Percentiles rank a stretch among this genome's conserved stretches.
Conservation (phyloP, 2,113 vertebrate genomes). For the Corythoichthys haematopterus region DNA sequence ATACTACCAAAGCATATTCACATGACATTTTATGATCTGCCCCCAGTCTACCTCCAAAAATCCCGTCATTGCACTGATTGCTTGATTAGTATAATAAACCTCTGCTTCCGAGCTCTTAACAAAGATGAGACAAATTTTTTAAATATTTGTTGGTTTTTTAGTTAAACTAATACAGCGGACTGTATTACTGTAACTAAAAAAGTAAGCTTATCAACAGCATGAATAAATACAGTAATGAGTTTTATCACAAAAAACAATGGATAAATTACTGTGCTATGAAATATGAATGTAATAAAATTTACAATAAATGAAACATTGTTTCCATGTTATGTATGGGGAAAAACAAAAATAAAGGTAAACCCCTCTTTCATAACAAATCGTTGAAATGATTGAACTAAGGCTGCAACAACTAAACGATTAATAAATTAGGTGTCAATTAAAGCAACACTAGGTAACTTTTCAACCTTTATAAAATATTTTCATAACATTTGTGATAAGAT, state of each 20-base stretch:
- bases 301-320: slow-evolving; percentile 6
- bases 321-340: background rate
- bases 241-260: slow-evolving; percentile 24
- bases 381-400: background rate
- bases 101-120: slow-evolving; percentile 3
- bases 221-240: slow-evolving; percentile 48
- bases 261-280: slow-evolving; percentile 46
- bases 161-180: background rate
- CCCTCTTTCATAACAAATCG: background rate
- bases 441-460: too few species aligned
- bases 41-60: background rate
- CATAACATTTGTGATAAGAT: too few species aligned
- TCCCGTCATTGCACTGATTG: background rate
- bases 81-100: background rate
- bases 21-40: background rate
- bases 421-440: too few species aligned
- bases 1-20: background rate
- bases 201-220: slow-evolving; percentile 1
- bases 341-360: background rate
- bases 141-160: slow-evolving; percentile 8
- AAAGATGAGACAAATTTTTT: slow-evolving; percentile 10
- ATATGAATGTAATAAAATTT: slow-evolving; percentile 20
- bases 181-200: background rate
- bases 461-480: too few species aligned
- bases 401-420: too few species aligned